These are phyloP conservation scores for Drosophila sucinea DNA, from an alignment of 1,140 invertebrate species.

Conservation along the genomic window DNA sequence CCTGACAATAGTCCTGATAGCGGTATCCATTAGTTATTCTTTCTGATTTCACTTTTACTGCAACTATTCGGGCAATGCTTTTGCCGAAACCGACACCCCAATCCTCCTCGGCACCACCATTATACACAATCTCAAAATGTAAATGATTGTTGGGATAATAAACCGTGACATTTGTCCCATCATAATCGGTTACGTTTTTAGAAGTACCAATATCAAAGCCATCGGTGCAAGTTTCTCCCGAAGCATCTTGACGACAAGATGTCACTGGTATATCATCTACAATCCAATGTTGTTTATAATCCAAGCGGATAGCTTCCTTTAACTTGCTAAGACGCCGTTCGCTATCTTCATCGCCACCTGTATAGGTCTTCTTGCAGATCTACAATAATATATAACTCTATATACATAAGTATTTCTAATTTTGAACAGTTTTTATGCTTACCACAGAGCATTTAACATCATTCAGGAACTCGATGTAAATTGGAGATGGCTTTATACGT, in stretches of 20 bases:
- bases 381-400: neutral
- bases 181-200: constrained; percentile 66
- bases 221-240: constrained; percentile 89
- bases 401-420: neutral
- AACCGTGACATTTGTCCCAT: constrained; percentile 85
- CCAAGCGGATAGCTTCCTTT: neutral
- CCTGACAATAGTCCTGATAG: constrained; percentile 84
- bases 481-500: constrained; percentile 95
- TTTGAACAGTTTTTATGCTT: constrained; percentile 2
- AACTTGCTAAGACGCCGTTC: neutral
- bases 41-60: constrained; percentile 88
- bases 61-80: constrained; percentile 88
- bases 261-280: neutral
- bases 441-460: constrained; percentile 88
- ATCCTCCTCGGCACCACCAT: constrained; percentile 91
- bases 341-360: neutral
- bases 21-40: constrained; percentile 84
- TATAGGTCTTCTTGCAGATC: neutral
- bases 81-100: constrained; percentile 85
- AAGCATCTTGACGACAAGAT: neutral
- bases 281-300: constrained; percentile 18
- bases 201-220: constrained; percentile 98
- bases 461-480: constrained; percentile 91
- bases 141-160: constrained; percentile 98
- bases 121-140: constrained; percentile 95